A percentile compares a stretch with the other conserved stretches of the same genome.
Conservation (phyloP, 2,888 invertebrate species). For the Drosophila nr. fundita region DNA sequence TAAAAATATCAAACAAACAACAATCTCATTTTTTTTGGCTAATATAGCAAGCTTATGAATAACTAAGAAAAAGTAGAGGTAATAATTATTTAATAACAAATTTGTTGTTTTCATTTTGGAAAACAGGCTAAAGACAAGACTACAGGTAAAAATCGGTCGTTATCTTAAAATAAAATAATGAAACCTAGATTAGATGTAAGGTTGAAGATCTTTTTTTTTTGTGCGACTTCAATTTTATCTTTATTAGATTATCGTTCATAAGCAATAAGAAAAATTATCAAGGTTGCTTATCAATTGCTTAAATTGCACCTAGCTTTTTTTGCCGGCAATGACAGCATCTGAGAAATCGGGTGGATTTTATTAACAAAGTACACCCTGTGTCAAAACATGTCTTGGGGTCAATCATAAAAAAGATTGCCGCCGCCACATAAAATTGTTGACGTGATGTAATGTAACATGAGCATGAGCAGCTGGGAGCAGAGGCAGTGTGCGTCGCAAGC, state of each 20-base stretch:
- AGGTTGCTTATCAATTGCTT: conserved; percentile 57
- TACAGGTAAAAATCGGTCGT: neutral
- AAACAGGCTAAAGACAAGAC: neutral
- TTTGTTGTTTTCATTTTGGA: neutral
- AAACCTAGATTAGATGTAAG: neutral
- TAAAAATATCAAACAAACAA: neutral
- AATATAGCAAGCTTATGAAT: neutral
- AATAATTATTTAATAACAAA: neutral
- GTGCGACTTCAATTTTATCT: neutral
- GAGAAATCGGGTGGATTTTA: conserved; percentile 29
- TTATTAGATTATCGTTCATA: neutral
- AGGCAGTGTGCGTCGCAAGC: conserved; percentile 29
- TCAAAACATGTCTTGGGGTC: conserved; percentile 59
- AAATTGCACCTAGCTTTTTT: conserved; percentile 27
- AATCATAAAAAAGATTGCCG: conserved; percentile 29
- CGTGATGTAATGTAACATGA: conserved; percentile 46
- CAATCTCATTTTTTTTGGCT: neutral
- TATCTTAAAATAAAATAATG: neutral
- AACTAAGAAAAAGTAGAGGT: neutral
- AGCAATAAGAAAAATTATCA: neutral
- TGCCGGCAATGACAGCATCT: conserved; percentile 33
- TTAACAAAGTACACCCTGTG: conserved; percentile 49
- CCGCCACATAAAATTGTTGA: conserved; percentile 34
- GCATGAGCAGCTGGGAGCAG: conserved; percentile 33
- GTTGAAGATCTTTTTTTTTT: neutral